Base-by-base conservation (phyloP, 2,888 invertebrate species). In the Philopedon plagiatum region DNA sequence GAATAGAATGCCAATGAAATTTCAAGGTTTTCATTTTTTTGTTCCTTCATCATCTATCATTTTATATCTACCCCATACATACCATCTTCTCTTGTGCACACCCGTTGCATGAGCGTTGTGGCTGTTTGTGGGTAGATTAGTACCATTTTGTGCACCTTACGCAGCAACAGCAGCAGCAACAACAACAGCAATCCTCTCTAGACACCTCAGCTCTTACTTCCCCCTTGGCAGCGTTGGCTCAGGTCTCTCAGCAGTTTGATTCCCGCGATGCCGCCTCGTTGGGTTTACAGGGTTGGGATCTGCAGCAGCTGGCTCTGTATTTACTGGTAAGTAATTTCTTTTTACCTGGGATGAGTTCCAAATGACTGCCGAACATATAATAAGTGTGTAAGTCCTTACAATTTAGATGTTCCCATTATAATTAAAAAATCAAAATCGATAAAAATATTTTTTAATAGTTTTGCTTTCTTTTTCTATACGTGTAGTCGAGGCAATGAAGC, bases 281-380 rank as follows among this genome's bases (percentile, higher is more conserved):
- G 86, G 90, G 90, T 82, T 87, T 91, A 85, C 91, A 91, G 83
- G 91, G 90, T 85, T 91, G 91, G 91, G 92, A 92, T 84, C 87
- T 92, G 80, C 92, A 92, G 84, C 91, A 92, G 85, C 87, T 92
- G 83, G 86, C 92, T 81, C 90, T 92, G 88, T 92, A 92, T 85
- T 84, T 90, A 76, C 87, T 92, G 90, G 92, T 92, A 86, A 89
- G 90, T 89, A 87, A 41, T 64, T 46, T 46, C 23, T 37, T 64
- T 32, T 56, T 39, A 23, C 29, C 9, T 39, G 39, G 37, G 49
- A 57, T 63, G 23, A n/a, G n/a, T 46, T 71, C 15, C 4, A 54
- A 60, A 64, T 69, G 57, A 67, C 71, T 74, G 67, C 57, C 65
- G 65, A n/a, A n/a, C n/a, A n/a, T n/a, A n/a, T n/a, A n/a, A n/a